Base-by-base conservation (phyloP, 2,888 invertebrate genomes). In the Leptinotarsa juncta region DNA sequence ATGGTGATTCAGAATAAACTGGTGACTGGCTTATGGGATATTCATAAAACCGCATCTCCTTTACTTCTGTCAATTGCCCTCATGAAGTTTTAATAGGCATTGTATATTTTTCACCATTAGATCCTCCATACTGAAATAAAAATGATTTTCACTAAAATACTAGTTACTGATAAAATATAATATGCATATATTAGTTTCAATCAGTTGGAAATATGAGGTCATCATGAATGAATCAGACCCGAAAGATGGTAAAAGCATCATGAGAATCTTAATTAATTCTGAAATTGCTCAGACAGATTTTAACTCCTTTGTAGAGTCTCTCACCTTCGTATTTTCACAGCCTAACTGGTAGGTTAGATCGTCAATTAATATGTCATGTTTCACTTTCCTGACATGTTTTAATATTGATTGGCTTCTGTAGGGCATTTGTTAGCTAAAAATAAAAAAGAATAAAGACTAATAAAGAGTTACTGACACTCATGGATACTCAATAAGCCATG, bases 181-280 rank as follows among this genome's bases (percentile, higher is more conserved):
- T 26, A 5, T 26, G 42, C n/a, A 62, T 15, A 20, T 57, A 18
- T n/a, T 57, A n/a, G 18, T 15, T 55, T 55, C 14, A 15, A 55
- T 68, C 68, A 55, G 68, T 55, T 15, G 12, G 32, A 14, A 32
- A 55, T n/a, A 55, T 18, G 48, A 32, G 55, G 68, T 68, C 68
- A 68, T 68, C 68, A 32, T 18, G 5, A 57, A 57, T 26, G 49
- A 55, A 48, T 69, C 69, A 57, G 69, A 69, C 69, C 69, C 69
- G 57, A 69, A 69, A 69, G 69, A 69, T 69, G 69, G 69, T 69
- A 69, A 57, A 50, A 69, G 32, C 69, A 69, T 69, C 69, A 69
- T 69, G 42, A 26, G 57, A 69, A 69, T 48, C 26, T 16, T 32
- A 32, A 51, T 51, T 51, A 51, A 16, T 51, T 51, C 16, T 42